phyloP scores from a whole-genome alignment of 2,888 invertebrate species.

The Platycheirus albimanus region DNA sequence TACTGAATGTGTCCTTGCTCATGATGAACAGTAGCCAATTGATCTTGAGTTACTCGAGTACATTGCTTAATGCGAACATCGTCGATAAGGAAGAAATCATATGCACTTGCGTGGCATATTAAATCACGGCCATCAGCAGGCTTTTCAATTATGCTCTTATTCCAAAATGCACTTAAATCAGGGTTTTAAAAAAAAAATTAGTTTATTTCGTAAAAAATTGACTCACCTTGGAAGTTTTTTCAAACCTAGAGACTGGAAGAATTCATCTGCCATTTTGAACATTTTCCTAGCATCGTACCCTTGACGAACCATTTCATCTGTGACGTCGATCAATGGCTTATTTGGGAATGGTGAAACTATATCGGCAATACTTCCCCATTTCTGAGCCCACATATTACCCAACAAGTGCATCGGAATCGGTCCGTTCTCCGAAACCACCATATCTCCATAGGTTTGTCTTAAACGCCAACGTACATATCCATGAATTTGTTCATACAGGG shows the following conservation, averaged over 20 bases:
- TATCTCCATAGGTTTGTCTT: conserved; percentile 88
- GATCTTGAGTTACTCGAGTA: conserved; percentile 84
- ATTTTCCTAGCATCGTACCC: conserved; percentile 90
- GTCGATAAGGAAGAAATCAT: conserved; percentile 92
- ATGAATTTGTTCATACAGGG: conserved; percentile 92
- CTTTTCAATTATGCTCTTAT: conserved; percentile 92
- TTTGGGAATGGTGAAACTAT: conserved; percentile 89
- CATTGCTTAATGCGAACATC: conserved; percentile 91
- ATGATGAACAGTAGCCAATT: conserved; percentile 86
- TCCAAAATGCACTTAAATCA: conserved; percentile 88
- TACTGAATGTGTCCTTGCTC: conserved; percentile 89
- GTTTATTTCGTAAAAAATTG: too few relatives aligned
- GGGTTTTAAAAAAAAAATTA: too few relatives aligned
- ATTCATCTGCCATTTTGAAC: conserved; percentile 93
- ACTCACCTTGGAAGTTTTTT: conserved; percentile 87
- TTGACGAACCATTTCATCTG: conserved; percentile 88
- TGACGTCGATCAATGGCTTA: conserved; percentile 88
- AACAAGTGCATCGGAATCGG: conserved; percentile 91
- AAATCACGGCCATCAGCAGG: conserved; percentile 88
- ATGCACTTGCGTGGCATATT: conserved; percentile 94
- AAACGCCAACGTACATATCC: conserved; percentile 91
- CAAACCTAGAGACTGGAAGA: conserved; percentile 92
- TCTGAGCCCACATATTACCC: conserved; percentile 93
- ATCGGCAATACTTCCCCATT: conserved; percentile 85
- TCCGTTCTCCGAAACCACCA: conserved; percentile 86